phyloP scores from a whole-genome alignment of 2,888 invertebrate genomes.

The Nymphalis polychloros region DNA sequence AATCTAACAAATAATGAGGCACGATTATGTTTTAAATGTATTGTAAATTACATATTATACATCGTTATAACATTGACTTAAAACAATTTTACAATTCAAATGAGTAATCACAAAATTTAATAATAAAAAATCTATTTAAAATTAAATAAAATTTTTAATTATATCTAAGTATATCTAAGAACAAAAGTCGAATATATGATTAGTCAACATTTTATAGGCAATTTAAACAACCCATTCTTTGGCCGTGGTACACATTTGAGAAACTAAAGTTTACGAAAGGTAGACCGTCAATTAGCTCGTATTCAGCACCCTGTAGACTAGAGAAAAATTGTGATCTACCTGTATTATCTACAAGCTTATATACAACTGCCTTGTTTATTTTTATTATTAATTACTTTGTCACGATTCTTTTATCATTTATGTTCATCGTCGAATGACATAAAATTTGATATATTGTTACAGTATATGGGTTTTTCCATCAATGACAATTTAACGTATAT shows the following conservation, averaged over 20 bases:
- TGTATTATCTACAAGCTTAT: conserved; percentile 67
- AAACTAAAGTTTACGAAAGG: conserved; percentile 38
- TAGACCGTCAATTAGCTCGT: conserved; percentile 53
- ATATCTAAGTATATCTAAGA: conserved; percentile 25
- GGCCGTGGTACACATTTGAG: conserved; percentile 45
- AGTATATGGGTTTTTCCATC: background rate
- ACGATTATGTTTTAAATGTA: conserved; percentile 27
- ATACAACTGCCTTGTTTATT: conserved; percentile 53
- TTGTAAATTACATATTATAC: conserved; percentile 7
- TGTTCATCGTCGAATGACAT: background rate
- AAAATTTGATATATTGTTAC: background rate
- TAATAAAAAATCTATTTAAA: conserved; percentile 22
- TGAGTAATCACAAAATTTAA: conserved; percentile 22
- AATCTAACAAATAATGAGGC: conserved; percentile 24
- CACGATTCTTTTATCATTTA: background rate
- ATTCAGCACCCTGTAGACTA: conserved; percentile 75
- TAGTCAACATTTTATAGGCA: conserved; percentile 34
- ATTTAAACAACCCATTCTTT: conserved; percentile 55
- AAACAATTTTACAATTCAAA: conserved; percentile 22
- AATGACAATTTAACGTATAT: background rate
- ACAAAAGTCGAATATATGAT: conserved; percentile 21
- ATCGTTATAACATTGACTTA: conserved; percentile 19
- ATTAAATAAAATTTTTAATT: conserved; percentile 16
- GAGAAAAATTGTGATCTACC: conserved; percentile 62
- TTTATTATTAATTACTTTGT: conserved; percentile 7